Conservation (phyloP, 2,888 invertebrate species). For the Spicauda simplicius region DNA sequence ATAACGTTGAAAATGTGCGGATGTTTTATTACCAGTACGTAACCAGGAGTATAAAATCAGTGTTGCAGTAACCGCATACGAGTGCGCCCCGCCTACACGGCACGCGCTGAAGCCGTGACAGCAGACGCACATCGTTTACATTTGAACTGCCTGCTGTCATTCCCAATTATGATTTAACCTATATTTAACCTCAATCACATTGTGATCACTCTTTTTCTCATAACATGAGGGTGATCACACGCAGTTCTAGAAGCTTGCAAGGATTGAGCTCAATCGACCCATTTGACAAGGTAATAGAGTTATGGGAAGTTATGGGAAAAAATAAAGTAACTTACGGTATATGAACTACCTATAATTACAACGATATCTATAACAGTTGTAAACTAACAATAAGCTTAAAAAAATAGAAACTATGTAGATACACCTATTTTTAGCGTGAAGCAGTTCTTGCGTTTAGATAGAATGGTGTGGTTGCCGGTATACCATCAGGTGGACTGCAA, state of each 20-base stretch:
- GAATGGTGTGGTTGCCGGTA: too few species aligned
- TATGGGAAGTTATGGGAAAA: too few species aligned
- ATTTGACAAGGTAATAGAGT: background rate
- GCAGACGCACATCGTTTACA: conserved; percentile 55
- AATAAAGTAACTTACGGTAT: too few species aligned
- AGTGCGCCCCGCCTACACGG: conserved; percentile 42
- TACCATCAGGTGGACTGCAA: too few species aligned
- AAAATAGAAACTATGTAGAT: too few species aligned
- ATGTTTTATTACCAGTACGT: conserved; percentile 21
- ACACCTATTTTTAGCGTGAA: too few species aligned
- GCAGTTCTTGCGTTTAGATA: too few species aligned
- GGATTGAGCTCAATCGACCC: background rate
- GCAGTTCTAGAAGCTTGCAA: conserved; percentile 5
- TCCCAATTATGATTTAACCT: conserved; percentile 73
- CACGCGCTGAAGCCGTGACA: conserved; percentile 62
- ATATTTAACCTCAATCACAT: conserved; percentile 76
- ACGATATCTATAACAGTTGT: too few species aligned
- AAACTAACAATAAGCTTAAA: too few species aligned
- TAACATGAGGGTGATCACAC: conserved; percentile 35
- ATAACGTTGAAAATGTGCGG: too few species aligned
- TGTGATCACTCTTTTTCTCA: conserved; percentile 62
- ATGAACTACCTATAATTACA: too few species aligned
- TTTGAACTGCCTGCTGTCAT: conserved; percentile 62
- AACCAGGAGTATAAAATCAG: background rate
- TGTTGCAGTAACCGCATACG: conserved; percentile 5